Evolutionary conservation across 1,140 invertebrate species (phyloP).

Genomic region (Euura lappo): DNA sequence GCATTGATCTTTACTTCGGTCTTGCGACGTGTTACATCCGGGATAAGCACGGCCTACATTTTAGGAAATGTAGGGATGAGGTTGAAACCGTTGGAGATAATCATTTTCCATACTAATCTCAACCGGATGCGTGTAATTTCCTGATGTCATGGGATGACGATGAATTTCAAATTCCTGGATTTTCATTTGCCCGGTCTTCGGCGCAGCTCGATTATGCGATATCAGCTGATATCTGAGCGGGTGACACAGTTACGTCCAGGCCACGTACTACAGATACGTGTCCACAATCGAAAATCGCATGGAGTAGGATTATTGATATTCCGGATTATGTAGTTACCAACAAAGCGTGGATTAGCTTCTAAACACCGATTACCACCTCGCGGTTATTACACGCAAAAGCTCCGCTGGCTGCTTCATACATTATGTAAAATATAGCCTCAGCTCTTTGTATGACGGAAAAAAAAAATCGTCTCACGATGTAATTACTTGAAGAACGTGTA

Average conservation of each 20-base stretch:
- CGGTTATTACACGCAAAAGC: background rate
- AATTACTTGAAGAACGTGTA: too few relatives aligned
- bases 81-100: too few relatives aligned
- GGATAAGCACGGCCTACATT: background rate
- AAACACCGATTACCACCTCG: background rate
- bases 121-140: too few relatives aligned
- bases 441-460: too few relatives aligned
- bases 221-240: background rate
- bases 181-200: background rate
- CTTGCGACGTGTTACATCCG: background rate
- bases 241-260: background rate
- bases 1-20: background rate
- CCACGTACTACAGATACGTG: background rate
- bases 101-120: too few relatives aligned
- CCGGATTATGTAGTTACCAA: background rate
- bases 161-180: too few relatives aligned
- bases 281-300: background rate
- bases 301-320: background rate
- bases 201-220: background rate
- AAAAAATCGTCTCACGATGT: too few relatives aligned
- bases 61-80: background rate
- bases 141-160: too few relatives aligned
- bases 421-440: background rate
- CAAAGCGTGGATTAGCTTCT: background rate
- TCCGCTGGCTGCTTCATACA: background rate